These are phyloP conservation scores for Drosophila nr. fundita DNA, from an alignment of 2,888 invertebrate species.

Conservation along the genomic window DNA sequence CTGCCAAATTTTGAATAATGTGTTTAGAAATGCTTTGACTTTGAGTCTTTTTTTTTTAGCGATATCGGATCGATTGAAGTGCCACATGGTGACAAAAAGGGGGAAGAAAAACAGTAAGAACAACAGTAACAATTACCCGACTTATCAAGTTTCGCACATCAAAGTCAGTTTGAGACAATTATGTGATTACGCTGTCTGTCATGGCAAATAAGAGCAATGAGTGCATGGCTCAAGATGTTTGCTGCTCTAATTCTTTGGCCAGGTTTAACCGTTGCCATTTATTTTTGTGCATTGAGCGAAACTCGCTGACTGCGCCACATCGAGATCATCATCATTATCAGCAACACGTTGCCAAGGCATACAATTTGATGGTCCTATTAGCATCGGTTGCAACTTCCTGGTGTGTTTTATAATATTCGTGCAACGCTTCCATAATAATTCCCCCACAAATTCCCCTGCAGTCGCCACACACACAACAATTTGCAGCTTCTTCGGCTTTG, in stretches of 20 bases:
- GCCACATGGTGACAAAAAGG: constrained; percentile 25
- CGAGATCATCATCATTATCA: constrained; percentile 17
- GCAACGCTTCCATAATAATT: constrained; percentile 37
- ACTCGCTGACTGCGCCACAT: neutral
- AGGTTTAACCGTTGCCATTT: neutral
- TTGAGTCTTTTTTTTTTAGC: neutral
- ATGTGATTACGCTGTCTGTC: constrained; percentile 38
- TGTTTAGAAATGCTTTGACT: neutral
- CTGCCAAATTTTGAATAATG: constrained; percentile 6
- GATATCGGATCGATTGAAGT: constrained; percentile 18
- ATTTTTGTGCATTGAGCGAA: constrained; percentile 16
- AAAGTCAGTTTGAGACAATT: constrained; percentile 21
- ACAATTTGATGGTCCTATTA: constrained; percentile 32
- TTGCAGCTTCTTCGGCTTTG: constrained; percentile 19
- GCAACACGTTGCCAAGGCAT: constrained; percentile 9
- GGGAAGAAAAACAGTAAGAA: neutral
- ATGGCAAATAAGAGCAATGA: constrained; percentile 6
- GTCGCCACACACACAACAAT: constrained; percentile 1
- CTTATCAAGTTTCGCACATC: constrained; percentile 21
- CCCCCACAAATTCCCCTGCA: neutral
- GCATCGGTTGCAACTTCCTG: constrained; percentile 31
- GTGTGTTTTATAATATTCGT: constrained; percentile 25
- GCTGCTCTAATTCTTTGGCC: constrained; percentile 15
- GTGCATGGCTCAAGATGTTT: constrained; percentile 15
- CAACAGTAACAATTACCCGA: constrained; percentile 3